A percentile compares a stretch with the other conserved stretches of the same genome.
phyloP scores from a whole-genome alignment of 2,888 invertebrate species.

The Euproctis similis region DNA sequence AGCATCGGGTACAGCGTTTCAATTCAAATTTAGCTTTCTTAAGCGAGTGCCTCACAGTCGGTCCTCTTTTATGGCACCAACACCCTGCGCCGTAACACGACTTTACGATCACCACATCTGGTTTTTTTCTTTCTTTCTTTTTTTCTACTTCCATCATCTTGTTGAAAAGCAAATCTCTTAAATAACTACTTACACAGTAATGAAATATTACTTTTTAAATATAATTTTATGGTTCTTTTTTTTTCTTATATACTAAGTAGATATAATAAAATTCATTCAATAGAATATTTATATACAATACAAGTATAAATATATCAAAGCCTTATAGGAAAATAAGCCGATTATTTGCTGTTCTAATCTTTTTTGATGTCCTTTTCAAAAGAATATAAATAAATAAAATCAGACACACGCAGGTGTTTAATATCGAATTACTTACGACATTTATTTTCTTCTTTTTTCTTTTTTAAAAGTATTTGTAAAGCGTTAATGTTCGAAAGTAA shows the following conservation, averaged over 20 bases:
- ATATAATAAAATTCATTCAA: conserved; percentile 11
- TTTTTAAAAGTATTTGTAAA: conserved; percentile 4
- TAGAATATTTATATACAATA: conserved; percentile 7
- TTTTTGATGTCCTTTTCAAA: too few species aligned
- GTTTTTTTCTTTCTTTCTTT: too few species aligned
- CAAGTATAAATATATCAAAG: conserved; percentile 13
- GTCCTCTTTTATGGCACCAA: conserved; percentile 51
- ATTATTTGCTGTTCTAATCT: conserved; percentile 30
- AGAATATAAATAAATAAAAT: too few species aligned
- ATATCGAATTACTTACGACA: too few species aligned
- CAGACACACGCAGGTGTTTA: too few species aligned
- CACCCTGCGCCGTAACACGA: conserved; percentile 50
- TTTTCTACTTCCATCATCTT: conserved; percentile 46
- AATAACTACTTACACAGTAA: conserved; percentile 38
- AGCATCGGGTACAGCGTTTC: conserved; percentile 33
- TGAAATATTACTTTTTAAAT: conserved; percentile 22
- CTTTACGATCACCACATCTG: conserved; percentile 59
- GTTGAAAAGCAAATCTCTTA: conserved; percentile 48
- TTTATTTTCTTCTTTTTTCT: conserved; percentile 13
- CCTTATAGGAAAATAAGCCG: conserved; percentile 22
- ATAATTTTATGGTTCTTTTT: not conserved
- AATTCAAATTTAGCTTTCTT: conserved; percentile 43
- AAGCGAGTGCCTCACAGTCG: conserved; percentile 31
- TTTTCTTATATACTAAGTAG: conserved; percentile 18
- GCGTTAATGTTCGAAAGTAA: too few species aligned